phyloP scores from a whole-genome alignment of 2,113 vertebrate species.

The Entelurus aequoreus region DNA sequence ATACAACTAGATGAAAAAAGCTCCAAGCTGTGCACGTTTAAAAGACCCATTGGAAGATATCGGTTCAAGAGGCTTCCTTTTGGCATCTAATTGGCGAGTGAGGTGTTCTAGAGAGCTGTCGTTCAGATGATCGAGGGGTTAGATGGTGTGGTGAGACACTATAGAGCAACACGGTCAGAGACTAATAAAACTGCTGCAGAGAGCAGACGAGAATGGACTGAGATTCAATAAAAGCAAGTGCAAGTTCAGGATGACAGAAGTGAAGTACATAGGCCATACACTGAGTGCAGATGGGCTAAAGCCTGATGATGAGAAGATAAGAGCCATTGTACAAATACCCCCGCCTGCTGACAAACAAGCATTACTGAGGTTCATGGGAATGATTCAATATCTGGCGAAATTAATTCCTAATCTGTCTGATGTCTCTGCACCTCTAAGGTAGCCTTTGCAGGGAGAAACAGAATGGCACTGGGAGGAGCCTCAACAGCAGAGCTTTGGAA shows the following conservation, averaged over 20 bases:
- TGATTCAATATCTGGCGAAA: not conserved
- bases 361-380: not conserved
- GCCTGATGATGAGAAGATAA: constrained; percentile 10
- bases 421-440: not conserved
- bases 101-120: constrained; percentile 14
- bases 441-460: not conserved
- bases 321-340: not conserved
- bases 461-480: not conserved
- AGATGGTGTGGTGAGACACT: not conserved
- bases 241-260: not conserved
- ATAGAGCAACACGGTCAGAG: not conserved
- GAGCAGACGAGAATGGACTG: not conserved
- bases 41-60: constrained; percentile 5
- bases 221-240: constrained; percentile 12
- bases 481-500: not conserved
- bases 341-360: not conserved
- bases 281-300: not conserved
- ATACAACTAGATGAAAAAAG: constrained; percentile 25
- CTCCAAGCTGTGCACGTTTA: constrained; percentile 24
- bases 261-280: constrained; percentile 3
- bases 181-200: not conserved
- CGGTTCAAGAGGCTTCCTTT: constrained; percentile 2
- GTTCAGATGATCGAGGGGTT: constrained; percentile 22
- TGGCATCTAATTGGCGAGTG: constrained; percentile 14
- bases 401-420: constrained; percentile 10